These are phyloP conservation scores for Lota lota DNA, from an alignment of 2,113 vertebrate species.

Conservation along the genomic window DNA sequence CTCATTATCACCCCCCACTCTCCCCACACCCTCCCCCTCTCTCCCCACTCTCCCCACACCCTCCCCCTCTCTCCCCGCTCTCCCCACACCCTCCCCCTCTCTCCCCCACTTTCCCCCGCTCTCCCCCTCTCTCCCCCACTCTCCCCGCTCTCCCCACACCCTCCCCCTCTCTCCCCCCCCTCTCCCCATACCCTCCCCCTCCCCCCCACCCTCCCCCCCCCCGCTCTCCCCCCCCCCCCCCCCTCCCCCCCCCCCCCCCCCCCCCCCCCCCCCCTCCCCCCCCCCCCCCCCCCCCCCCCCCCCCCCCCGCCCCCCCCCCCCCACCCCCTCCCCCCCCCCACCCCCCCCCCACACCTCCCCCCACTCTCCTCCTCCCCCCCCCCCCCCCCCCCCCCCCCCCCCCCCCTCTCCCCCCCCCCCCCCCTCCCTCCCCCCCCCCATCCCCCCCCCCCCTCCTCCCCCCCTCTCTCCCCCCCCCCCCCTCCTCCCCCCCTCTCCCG, in stretches of 20 bases:
- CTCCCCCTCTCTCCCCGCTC: too few relatives aligned
- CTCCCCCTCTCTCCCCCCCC: neutral
- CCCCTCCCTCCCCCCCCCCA: neutral
- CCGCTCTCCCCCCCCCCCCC: neutral
- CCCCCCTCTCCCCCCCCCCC: neutral
- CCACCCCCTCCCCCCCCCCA: neutral
- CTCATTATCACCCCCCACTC: conserved; percentile 27
- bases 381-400: neutral
- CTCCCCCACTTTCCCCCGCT: neutral
- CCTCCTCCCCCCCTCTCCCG: too few relatives aligned
- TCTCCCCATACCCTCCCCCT: neutral
- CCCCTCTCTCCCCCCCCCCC: neutral
- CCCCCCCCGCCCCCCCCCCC: neutral
- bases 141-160: neutral
- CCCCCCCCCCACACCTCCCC: neutral
- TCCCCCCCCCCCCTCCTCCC: neutral
- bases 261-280: too few relatives aligned
- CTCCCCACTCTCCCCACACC: too few relatives aligned
- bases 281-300: neutral
- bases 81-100: neutral
- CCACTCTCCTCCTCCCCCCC: neutral
- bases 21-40: conserved; percentile 1
- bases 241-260: neutral
- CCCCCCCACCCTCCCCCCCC: neutral
- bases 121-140: neutral